Percentiles rank a stretch among this genome's conserved stretches.
These are phyloP conservation scores for Drosophila maculinotata DNA, from an alignment of 2,888 invertebrate genomes.

Conservation along the genomic window DNA sequence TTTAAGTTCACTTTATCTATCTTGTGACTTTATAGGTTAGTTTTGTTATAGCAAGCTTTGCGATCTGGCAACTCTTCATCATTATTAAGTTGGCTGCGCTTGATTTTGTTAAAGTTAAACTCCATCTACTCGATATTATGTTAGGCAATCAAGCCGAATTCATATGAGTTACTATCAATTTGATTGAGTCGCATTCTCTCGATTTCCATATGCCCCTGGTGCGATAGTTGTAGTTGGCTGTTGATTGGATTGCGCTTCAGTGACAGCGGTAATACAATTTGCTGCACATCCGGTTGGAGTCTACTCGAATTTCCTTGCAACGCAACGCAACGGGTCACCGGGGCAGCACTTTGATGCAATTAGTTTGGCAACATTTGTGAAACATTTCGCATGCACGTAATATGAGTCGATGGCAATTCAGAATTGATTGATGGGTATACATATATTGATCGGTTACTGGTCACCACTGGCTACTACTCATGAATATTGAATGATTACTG, in stretches of 20 bases:
- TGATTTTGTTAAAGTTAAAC: slow-evolving; percentile 15
- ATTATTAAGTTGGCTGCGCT: slow-evolving; percentile 9
- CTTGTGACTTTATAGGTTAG: too few species aligned
- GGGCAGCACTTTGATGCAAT: slow-evolving; percentile 51
- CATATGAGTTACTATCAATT: slow-evolving; percentile 13
- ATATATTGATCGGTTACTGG: slow-evolving; percentile 15
- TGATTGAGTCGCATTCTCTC: slow-evolving; percentile 1
- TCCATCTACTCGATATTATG: neutral
- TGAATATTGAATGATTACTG: slow-evolving; percentile 54
- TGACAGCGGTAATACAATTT: slow-evolving; percentile 40
- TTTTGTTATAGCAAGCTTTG: too few species aligned
- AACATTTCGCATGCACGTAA: slow-evolving; percentile 48
- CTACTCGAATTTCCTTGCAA: slow-evolving; percentile 41
- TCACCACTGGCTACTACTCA: slow-evolving; percentile 43
- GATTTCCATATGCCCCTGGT: slow-evolving; percentile 17
- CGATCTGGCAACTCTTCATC: slow-evolving; percentile 7
- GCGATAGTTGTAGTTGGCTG: slow-evolving; percentile 5
- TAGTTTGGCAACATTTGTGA: slow-evolving; percentile 45
- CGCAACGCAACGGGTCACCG: neutral
- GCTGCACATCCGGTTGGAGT: slow-evolving; percentile 38
- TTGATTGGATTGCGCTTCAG: slow-evolving; percentile 33
- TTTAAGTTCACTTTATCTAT: too few species aligned
- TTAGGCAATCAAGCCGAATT: slow-evolving; percentile 23
- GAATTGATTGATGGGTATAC: slow-evolving; percentile 58
- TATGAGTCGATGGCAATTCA: slow-evolving; percentile 54